Conservation (phyloP, 2,888 invertebrate species). For the Aelia acuminata region DNA sequence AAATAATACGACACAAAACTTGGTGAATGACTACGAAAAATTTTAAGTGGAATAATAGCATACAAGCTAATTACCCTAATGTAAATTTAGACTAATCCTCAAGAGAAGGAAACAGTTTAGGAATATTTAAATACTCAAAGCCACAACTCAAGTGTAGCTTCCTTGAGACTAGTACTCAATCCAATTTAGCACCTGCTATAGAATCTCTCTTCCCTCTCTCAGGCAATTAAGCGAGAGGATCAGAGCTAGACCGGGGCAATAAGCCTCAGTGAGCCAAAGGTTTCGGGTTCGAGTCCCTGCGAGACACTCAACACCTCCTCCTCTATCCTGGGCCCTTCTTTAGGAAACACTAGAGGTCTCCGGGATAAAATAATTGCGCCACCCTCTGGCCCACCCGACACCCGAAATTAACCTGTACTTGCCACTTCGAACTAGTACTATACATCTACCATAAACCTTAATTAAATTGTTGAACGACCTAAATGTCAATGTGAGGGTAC, state of each 20-base stretch:
- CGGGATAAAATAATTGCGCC: background rate
- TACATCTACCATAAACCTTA: too few relatives aligned
- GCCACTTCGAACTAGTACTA: too few relatives aligned
- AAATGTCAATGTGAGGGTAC: too few relatives aligned
- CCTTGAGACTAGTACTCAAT: background rate
- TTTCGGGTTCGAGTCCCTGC: background rate
- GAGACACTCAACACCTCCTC: background rate
- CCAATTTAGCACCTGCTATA: background rate
- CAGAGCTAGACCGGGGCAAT: background rate
- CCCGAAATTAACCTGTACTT: background rate
- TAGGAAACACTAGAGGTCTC: conserved; percentile 1
- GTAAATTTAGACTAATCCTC: too few relatives aligned
- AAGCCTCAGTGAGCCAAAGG: too few relatives aligned
- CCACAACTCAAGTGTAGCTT: background rate
- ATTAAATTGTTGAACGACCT: too few relatives aligned
- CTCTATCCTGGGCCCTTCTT: background rate
- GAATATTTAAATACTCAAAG: too few relatives aligned
- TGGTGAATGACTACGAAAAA: too few relatives aligned
- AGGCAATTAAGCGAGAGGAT: background rate
- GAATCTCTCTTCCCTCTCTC: background rate
- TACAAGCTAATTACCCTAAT: too few relatives aligned
- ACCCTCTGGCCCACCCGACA: background rate
- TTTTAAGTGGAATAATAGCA: too few relatives aligned
- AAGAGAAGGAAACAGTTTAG: too few relatives aligned
- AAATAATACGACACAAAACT: too few relatives aligned